A percentile compares a stretch with the other conserved stretches of the same genome.
Evolutionary conservation across 37 sponge, comb jelly and placozoan genomes (phyloP).

Genomic region (Spongilla lacustris): DNA sequence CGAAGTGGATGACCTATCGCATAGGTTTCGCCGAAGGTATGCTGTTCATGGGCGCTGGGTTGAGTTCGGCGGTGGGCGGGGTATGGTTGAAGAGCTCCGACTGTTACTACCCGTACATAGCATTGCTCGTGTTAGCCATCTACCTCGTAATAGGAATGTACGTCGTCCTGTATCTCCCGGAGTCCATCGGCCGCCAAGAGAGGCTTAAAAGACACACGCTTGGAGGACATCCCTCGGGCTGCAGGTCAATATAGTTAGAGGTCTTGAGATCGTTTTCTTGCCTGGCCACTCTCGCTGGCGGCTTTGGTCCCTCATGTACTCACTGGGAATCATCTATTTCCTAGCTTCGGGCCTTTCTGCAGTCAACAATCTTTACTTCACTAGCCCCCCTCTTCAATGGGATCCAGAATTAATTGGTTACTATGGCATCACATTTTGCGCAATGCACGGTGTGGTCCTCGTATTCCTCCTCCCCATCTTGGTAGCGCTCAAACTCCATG

Average conservation of each 20-base stretch:
- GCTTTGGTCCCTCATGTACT: neutral
- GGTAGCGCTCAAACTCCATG: neutral
- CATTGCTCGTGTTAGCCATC: conserved; percentile 17
- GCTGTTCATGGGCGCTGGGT: conserved; percentile 18
- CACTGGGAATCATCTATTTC: neutral
- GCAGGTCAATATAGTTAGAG: neutral
- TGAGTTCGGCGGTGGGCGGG: conserved; percentile 22
- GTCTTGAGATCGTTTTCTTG: conserved; percentile 28
- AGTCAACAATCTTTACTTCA: neutral
- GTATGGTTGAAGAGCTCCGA: conserved; percentile 26
- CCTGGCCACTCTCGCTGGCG: conserved; percentile 18
- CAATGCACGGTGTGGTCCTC: neutral
- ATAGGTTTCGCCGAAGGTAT: conserved; percentile 32
- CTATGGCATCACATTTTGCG: neutral
- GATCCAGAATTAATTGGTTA: neutral
- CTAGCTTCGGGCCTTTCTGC: neutral
- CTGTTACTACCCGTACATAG: conserved; percentile 35
- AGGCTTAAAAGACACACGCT: neutral
- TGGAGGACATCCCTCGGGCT: neutral
- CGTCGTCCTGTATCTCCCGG: conserved; percentile 37
- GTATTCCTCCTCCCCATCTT: neutral
- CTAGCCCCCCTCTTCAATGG: neutral
- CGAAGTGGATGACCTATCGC: conserved; percentile 39
- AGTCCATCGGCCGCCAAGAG: conserved; percentile 35
- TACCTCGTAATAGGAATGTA: conserved; percentile 16